phyloP scores from a whole-genome alignment of 2,113 vertebrate genomes.

The Pluvialis apricaria region DNA sequence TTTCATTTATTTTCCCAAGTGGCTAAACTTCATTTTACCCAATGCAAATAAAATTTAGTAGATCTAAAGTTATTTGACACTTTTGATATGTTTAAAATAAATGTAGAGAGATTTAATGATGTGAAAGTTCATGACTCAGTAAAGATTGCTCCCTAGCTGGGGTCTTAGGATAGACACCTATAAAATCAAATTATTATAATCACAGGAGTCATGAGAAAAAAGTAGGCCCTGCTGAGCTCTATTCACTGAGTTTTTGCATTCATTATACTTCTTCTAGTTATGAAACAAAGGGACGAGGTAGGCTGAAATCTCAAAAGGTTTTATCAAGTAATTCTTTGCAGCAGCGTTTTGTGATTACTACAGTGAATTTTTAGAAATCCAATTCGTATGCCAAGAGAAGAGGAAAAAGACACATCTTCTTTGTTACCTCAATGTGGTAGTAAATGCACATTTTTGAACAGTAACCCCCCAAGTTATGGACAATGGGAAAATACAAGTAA shows the following conservation, averaged over 20 bases:
- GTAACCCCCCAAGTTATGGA: not conserved
- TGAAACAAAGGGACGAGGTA: constrained; percentile 40
- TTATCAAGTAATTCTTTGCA: constrained; percentile 38
- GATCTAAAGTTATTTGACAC: constrained; percentile 65
- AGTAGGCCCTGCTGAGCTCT: constrained; percentile 49
- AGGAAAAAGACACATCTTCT: not conserved
- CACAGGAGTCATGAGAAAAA: constrained; percentile 62
- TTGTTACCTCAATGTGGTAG: not conserved
- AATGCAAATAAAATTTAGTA: constrained; percentile 61
- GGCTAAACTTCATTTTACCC: constrained; percentile 42
- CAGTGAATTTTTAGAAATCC: constrained; percentile 37
- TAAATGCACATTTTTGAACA: not conserved
- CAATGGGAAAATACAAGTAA: not conserved
- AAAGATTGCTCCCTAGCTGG: constrained; percentile 60
- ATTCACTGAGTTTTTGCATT: constrained; percentile 63
- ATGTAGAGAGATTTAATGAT: constrained; percentile 69
- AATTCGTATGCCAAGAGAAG: not conserved
- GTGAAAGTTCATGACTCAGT: constrained; percentile 74
- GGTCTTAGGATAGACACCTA: constrained; percentile 70
- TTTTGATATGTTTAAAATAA: constrained; percentile 71
- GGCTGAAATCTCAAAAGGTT: constrained; percentile 61
- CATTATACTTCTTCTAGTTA: constrained; percentile 53
- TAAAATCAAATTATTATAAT: constrained; percentile 75
- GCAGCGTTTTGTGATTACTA: constrained; percentile 49
- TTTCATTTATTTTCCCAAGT: not conserved